Conservation (phyloP, 2,888 invertebrate genomes). For the Cephus sareptanus region DNA sequence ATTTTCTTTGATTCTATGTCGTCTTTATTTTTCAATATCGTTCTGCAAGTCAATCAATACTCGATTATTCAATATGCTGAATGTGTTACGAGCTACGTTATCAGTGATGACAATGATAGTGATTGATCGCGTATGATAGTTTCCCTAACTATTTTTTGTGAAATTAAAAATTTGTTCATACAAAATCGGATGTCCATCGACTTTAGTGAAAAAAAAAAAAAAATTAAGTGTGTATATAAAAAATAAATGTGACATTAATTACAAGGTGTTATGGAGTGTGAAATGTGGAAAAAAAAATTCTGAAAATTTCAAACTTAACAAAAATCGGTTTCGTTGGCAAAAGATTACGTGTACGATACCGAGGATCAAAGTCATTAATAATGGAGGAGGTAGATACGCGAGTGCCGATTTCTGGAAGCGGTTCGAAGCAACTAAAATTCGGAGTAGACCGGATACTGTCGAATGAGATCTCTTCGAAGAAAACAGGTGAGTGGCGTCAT, state of each 20-base stretch:
- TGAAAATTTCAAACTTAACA: neutral
- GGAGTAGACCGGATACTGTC: conserved; percentile 78
- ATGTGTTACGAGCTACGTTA: neutral
- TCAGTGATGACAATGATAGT: neutral
- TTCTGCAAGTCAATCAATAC: neutral
- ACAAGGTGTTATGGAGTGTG: neutral
- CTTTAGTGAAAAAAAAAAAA: neutral
- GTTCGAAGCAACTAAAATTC: conserved; percentile 69
- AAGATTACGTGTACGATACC: neutral
- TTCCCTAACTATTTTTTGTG: neutral
- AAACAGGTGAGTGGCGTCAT: conserved; percentile 32
- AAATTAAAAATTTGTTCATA: neutral
- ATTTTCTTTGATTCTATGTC: neutral
- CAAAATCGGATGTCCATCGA: neutral
- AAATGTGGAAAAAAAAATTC: neutral
- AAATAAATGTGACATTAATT: neutral
- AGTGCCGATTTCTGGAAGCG: conserved; percentile 28
- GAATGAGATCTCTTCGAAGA: conserved; percentile 58
- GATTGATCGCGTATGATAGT: neutral
- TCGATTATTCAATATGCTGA: neutral
- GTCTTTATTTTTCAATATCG: neutral
- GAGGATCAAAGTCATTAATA: neutral
- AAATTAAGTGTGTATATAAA: neutral
- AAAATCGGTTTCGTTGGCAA: neutral
- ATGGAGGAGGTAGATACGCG: conserved; percentile 35